A percentile compares a stretch with the other conserved stretches of the same genome.
These are phyloP conservation scores for Craterocephalus amniculus DNA, from an alignment of 2,797 vertebrate genomes.

Conservation along the genomic window DNA sequence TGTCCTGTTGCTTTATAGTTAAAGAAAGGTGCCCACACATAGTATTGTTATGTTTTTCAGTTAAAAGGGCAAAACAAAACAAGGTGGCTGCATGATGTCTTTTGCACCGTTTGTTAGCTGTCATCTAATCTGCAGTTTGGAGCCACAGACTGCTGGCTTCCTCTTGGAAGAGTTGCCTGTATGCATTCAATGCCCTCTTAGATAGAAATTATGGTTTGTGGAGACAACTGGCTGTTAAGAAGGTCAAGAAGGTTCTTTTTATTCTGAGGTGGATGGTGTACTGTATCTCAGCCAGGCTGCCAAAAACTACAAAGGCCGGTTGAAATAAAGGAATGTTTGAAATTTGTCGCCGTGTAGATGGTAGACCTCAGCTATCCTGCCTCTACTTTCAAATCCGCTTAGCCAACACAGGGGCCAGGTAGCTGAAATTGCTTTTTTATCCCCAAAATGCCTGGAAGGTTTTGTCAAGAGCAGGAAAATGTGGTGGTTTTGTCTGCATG, in stretches of 20 bases:
- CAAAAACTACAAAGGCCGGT: slow-evolving; percentile 41
- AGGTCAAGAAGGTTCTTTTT: slow-evolving; percentile 27
- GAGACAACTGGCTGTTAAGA: slow-evolving; percentile 30
- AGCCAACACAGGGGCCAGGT: slow-evolving; percentile 43
- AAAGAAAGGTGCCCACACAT: too few species aligned
- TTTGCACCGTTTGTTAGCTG: slow-evolving; percentile 45
- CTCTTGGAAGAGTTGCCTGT: slow-evolving; percentile 34
- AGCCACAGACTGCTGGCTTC: not conserved
- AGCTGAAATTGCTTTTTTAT: slow-evolving; percentile 74
- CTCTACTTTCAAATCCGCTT: slow-evolving; percentile 52
- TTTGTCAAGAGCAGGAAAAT: slow-evolving; percentile 57
- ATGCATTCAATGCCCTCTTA: slow-evolving; percentile 39
- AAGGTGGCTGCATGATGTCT: slow-evolving; percentile 43
- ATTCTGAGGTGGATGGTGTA: slow-evolving; percentile 20
- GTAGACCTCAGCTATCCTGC: slow-evolving; percentile 46
- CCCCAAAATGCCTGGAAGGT: slow-evolving; percentile 70
- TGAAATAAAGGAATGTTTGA: slow-evolving; percentile 64
- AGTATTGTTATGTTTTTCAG: slow-evolving; percentile 8
- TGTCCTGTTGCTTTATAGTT: not conserved
- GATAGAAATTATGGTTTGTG: slow-evolving; percentile 35
- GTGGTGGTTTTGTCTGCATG: slow-evolving; percentile 45
- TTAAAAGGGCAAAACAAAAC: slow-evolving; percentile 21
- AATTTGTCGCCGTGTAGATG: slow-evolving; percentile 69
- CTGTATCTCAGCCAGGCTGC: slow-evolving; percentile 36
- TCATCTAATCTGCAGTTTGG: slow-evolving; percentile 14